Conservation (phyloP, 2,113 vertebrate species). For the Dromiciops gliroides region DNA sequence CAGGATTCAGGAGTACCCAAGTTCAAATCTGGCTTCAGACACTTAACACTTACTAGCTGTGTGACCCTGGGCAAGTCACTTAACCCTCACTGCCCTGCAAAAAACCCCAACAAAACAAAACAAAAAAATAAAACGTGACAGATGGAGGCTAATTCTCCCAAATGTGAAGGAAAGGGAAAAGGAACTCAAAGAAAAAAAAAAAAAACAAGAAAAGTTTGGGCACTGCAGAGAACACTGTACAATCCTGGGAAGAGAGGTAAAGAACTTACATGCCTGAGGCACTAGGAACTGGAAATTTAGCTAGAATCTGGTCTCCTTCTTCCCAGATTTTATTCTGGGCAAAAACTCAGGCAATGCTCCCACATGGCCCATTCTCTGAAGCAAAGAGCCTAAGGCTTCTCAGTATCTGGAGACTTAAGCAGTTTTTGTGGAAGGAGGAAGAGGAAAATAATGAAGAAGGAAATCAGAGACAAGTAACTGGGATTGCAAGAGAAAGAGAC, state of each 20-base stretch:
- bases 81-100: too few species aligned
- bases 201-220: background rate
- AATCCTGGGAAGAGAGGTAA: background rate
- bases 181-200: background rate
- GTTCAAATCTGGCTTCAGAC: too few species aligned
- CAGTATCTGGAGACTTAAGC: background rate
- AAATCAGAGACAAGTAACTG: background rate
- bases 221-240: background rate
- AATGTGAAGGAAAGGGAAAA: background rate
- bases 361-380: background rate
- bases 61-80: too few species aligned
- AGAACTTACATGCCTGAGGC: background rate
- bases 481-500: background rate
- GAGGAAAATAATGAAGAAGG: background rate
- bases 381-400: background rate
- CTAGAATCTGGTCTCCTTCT: background rate
- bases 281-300: background rate
- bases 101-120: too few species aligned
- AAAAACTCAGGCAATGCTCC: background rate
- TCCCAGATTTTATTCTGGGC: background rate
- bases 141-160: too few species aligned
- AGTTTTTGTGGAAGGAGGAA: background rate
- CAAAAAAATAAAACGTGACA: background rate
- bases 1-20: too few species aligned
- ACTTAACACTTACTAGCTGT: too few species aligned